Conservation (phyloP, 1,140 invertebrate genomes). For the Drosophila nigromelanica region DNA sequence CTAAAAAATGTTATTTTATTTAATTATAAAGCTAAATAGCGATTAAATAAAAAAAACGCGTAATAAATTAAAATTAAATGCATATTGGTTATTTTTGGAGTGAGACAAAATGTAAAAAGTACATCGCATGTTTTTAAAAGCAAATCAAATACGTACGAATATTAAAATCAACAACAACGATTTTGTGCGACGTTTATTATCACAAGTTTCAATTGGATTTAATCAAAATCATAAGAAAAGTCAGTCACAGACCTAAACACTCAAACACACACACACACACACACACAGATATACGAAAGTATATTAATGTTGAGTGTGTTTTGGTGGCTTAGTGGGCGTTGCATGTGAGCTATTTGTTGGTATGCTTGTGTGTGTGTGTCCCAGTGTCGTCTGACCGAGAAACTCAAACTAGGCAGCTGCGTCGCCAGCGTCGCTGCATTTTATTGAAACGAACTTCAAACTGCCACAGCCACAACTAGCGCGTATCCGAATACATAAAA, state of each 20-base stretch:
- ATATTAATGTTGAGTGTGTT: slow-evolving; percentile 73
- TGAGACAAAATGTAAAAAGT: slow-evolving; percentile 30
- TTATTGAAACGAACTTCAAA: slow-evolving; percentile 79
- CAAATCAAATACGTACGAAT: neutral
- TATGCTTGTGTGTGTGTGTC: slow-evolving; percentile 28
- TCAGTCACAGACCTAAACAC: slow-evolving; percentile 45
- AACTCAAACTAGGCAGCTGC: slow-evolving; percentile 60
- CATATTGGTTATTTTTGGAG: slow-evolving; percentile 14
- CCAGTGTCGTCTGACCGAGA: slow-evolving; percentile 70
- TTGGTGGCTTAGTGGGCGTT: slow-evolving; percentile 22
- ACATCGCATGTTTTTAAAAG: neutral
- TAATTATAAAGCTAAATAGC: neutral
- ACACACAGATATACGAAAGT: slow-evolving; percentile 39
- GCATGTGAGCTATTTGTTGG: neutral
- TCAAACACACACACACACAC: slow-evolving; percentile 26
- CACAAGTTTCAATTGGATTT: slow-evolving; percentile 83
- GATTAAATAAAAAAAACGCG: too few species aligned
- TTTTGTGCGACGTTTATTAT: slow-evolving; percentile 58
- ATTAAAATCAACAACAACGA: slow-evolving; percentile 25
- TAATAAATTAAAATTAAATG: neutral
- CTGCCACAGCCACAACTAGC: slow-evolving; percentile 35
- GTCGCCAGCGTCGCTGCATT: slow-evolving; percentile 35
- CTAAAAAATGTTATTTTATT: neutral
- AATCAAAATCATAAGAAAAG: slow-evolving; percentile 79
- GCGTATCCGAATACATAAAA: neutral